Conservation (phyloP, 2,888 invertebrate genomes). For the Dasypolia templi region DNA sequence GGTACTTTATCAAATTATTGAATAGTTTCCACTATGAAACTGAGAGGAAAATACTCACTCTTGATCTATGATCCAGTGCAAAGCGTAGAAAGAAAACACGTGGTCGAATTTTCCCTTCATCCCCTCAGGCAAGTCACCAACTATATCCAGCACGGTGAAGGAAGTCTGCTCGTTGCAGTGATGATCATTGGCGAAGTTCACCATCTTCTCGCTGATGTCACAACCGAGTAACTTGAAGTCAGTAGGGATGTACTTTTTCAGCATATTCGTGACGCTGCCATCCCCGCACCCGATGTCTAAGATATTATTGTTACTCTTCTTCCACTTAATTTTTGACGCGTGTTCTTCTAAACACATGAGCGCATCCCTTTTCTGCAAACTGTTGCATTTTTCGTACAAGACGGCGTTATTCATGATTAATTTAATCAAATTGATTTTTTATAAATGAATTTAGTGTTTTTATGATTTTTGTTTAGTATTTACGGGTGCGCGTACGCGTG, state of each 20-base stretch:
- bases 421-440: conserved; percentile 32
- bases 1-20: background rate
- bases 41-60: conserved; percentile 85
- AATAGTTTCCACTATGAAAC: background rate
- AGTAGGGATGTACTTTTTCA: conserved; percentile 91
- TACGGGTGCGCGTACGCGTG: conserved; percentile 78
- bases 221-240: conserved; percentile 90
- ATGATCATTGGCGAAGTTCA: conserved; percentile 90
- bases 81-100: conserved; percentile 94
- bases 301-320: conserved; percentile 80
- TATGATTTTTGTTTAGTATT: conserved; percentile 60
- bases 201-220: conserved; percentile 93
- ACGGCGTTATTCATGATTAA: conserved; percentile 90
- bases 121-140: conserved; percentile 84
- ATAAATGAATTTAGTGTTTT: conserved; percentile 17
- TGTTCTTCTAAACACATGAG: conserved; percentile 91
- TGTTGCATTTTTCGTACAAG: conserved; percentile 92
- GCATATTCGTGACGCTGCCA: conserved; percentile 91
- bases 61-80: conserved; percentile 94
- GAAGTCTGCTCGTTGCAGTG: conserved; percentile 84
- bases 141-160: conserved; percentile 91
- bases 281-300: conserved; percentile 94
- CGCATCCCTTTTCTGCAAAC: conserved; percentile 91
- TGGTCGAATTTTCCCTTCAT: conserved; percentile 91
- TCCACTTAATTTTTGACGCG: conserved; percentile 90